Evolutionary conservation across 2,888 invertebrate genomes (phyloP), one percentile per base, ranked within the genome.

Genomic region (Drosophila pullipes): DNA sequence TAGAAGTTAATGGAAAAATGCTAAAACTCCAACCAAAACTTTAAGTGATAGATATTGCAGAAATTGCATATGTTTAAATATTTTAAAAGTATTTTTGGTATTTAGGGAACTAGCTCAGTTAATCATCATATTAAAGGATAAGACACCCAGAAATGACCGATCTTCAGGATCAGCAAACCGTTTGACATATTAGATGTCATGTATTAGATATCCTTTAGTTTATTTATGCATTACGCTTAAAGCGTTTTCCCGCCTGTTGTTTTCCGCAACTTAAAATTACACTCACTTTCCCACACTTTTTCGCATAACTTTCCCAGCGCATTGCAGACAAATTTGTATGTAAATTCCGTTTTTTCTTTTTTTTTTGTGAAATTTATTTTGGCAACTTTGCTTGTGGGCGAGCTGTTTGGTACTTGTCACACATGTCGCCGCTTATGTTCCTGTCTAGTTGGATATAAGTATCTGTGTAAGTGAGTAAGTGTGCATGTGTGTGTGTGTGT

Each of bases 271-370:
- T 62, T 47, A 61, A 65, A 49, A 62, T 60, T 60, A 69, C 52
- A 77, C 49, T 33, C 65, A 54, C 44, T 81, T 78, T 76, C 63
- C 58, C 81, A 58, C 75, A 75, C 65, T 72, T 71, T 74, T 67
- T 44, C 41, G 37, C 31, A 50, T 22, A 68, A 70, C 60, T 81
- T 78, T 62, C 37, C 52, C 58, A 52, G 44, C 62, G 66, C 65
- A 74, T 39, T 75, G 74, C 81, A 78, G 85, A 91, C 84, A 85
- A 82, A 91, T 89, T 89, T 91, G 70, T 88, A 91, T 89, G 89
- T 84, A 88, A 91, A 89, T 91, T 90, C 58, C 50, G 13, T 7
- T 22, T 47, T 47, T 22, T 3, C 1, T 22, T 11, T 11, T 35
- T 13, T 35, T 35, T 35, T 35, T 35, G 0, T 35, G 13, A 35